Base-by-base conservation (phyloP, 2,888 invertebrate species). In the Halocaridina rubra region DNA sequence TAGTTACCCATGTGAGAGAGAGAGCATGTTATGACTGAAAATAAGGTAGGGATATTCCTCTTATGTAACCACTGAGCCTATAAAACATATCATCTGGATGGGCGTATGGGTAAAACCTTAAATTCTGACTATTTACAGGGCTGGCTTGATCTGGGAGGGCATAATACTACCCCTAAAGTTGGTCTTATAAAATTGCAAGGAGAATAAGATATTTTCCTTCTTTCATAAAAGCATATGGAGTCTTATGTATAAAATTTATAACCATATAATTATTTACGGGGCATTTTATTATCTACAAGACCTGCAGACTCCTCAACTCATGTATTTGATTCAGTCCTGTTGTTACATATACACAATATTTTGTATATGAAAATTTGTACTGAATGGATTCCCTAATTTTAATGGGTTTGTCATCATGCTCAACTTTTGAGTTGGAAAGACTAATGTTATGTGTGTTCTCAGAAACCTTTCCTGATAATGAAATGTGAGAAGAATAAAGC, bases 361-460 rank as follows among this genome's bases (percentile, higher is more conserved):
- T 59, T 59, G 59, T 76, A 59, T 76, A 59, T 76, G 57, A 59
- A 76, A n/a, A 76, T 76, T 76, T 76, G 76, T 76, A 76, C 59
- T 76, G 30, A 57, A 76, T 76, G 75, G 75, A 57, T 76, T 30
- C 53, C 3, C 8, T 4, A 53, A 53, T 57, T 53, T 30, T 76
- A 29, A 59, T 76, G 59, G 27, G 76, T 30, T 76, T 57, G 76
- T 76, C 59, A 76, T 76, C 29, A 76, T 76, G 76, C 76, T 76
- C 76, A 76, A 76, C 76, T 76, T 53, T 53, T 30, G 59, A 76
- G 59, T 76, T 76, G 53, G 76, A 57, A 76, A 76, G 76, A 57
- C 59, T 76, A 27, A 33, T 76, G 29, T 57, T 72, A 32, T 33
- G 24, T 27, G 76, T 76, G 76, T 76, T 76, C 76, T 59, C 76